Conservation (phyloP, 2,888 invertebrate species). For the Pantelozetes paolii region DNA sequence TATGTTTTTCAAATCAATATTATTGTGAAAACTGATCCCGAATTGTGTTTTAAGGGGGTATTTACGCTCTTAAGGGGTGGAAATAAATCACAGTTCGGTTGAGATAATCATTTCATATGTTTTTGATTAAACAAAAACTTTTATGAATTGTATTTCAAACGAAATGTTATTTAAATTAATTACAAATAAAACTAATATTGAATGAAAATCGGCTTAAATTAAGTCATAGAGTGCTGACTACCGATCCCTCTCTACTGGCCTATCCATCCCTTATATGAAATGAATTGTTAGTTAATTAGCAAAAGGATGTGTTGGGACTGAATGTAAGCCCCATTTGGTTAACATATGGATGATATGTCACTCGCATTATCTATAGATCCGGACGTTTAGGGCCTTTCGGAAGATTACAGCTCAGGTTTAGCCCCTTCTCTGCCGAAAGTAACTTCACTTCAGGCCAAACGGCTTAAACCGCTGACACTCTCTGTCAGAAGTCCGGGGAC, state of each 20-base stretch:
- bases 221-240: no score
- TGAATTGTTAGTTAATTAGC: no score
- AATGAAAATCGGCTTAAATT: neutral
- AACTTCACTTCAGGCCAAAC: neutral
- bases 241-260: no score
- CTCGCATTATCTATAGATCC: conserved; percentile 26
- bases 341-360: conserved; percentile 27
- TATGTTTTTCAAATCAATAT: no score
- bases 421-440: conserved; percentile 11
- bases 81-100: no score
- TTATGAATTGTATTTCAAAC: neutral
- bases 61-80: no score
- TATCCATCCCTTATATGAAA: no score
- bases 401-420: conserved; percentile 18
- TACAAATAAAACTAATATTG: neutral
- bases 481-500: conserved; percentile 31
- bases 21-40: no score
- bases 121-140: no score
- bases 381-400: neutral
- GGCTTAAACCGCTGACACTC: conserved; percentile 24
- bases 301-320: neutral
- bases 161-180: neutral
- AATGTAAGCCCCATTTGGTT: conserved; percentile 32
- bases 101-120: no score
- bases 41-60: no score